Evolutionary conservation across 2,888 invertebrate species (phyloP), one percentile per base, ranked within the genome.

Genomic region (Sesamia inferens): DNA sequence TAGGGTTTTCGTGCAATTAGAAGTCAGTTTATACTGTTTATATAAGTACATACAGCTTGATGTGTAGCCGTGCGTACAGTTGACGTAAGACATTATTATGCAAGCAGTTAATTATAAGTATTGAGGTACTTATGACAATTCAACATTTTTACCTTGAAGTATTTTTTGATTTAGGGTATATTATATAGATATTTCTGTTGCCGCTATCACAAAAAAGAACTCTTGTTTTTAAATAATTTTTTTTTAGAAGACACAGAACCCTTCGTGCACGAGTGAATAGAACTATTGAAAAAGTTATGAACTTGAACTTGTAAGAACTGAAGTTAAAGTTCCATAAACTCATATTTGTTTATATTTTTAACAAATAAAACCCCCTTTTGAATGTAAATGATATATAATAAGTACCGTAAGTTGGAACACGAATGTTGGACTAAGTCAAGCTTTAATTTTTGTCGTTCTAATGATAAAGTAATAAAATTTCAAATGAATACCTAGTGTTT

Each of bases 401-500:
- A 14, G 16, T 13, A 3, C 31, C 31, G 31, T 31, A 31, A 1
- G 11, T 54, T 14, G n/a, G 10, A 14, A 39, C 13, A 42, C 11
- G 8, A 55, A 5, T 19, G 19, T 69, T 10, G 13, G 31, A 39
- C 47, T 54, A 5, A 24, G 14, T 47, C 5, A 68, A 74, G 68
- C 58, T 74, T 74, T 76, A 68, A 68, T 47, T 44, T 22, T 51
- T 65, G 2, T 74, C 6, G 13, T 59, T 24, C 39, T 51, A 59
- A 47, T 13, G 13, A 55, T 10, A n/a, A 22, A 44, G 5, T 44
- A 59, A 69, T 68, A 39, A 54, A 74, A 42, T 22, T 13, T 0
- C 10, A n/a, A n/a, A 13, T 4, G 31, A 24, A 14, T 19, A 24
- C 2, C 10, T 22, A 4, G 1, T 0, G 48, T 19, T n/a, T 44